Evolutionary conservation across 2,888 invertebrate genomes (phyloP).

Genomic region (Chelonus formosanus): DNA sequence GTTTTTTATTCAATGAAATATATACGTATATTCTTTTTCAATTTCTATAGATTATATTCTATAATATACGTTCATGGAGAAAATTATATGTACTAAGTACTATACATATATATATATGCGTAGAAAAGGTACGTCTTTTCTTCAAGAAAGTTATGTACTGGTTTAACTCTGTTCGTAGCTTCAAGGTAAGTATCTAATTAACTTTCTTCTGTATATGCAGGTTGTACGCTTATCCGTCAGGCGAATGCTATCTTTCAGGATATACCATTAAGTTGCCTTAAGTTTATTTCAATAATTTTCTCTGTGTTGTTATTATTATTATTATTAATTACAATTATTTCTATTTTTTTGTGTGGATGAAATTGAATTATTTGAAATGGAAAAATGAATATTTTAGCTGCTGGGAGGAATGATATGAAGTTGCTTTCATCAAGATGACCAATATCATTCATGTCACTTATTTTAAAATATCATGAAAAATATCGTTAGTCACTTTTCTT

Average conservation of each 20-base stretch:
- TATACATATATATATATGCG: conserved; percentile 19
- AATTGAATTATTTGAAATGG: too few relatives aligned
- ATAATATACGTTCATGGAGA: not conserved
- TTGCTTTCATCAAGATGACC: too few relatives aligned
- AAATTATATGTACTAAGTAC: conserved; percentile 15
- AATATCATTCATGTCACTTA: too few relatives aligned
- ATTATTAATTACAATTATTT: too few relatives aligned
- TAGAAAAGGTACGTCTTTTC: conserved; percentile 5
- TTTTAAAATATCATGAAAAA: too few relatives aligned
- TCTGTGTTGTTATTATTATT: too few relatives aligned
- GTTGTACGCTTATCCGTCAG: not conserved
- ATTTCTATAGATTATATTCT: conserved; percentile 5
- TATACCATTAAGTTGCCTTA: not conserved
- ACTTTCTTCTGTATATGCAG: conserved; percentile 8
- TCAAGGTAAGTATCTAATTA: conserved; percentile 10
- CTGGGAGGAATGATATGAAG: too few relatives aligned
- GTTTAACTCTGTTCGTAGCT: not conserved
- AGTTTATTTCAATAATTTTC: not conserved
- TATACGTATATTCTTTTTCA: conserved; percentile 23
- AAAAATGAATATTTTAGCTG: too few relatives aligned
- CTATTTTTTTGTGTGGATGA: too few relatives aligned
- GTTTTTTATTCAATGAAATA: conserved; percentile 33
- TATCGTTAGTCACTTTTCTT: too few relatives aligned
- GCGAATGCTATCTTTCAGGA: not conserved
- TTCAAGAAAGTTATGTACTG: not conserved